phyloP scores from a whole-genome alignment of 2,113 vertebrate species.

The Gopherus flavomarginatus region DNA sequence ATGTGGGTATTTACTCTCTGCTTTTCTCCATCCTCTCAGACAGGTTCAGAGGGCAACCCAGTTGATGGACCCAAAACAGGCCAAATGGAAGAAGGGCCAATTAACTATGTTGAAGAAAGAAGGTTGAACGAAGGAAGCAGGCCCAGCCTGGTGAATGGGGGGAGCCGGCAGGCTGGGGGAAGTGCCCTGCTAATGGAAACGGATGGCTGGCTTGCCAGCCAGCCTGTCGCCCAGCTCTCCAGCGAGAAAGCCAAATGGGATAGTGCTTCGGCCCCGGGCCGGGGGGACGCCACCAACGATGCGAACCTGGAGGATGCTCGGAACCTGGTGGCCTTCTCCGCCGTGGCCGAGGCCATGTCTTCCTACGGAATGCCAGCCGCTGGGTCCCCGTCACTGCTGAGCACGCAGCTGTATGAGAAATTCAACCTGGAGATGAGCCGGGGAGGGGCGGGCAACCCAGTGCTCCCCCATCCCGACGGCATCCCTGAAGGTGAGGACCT shows the following conservation, averaged over 20 bases:
- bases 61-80: constrained; percentile 98
- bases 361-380: constrained; percentile 75
- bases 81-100: constrained; percentile 99
- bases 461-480: constrained; percentile 63
- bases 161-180: constrained; percentile 79
- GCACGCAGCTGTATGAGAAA: constrained; percentile 88
- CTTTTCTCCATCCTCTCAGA: constrained; percentile 76
- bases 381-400: constrained; percentile 71
- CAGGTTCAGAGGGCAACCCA: constrained; percentile 85
- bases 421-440: constrained; percentile 91
- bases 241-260: constrained; percentile 78
- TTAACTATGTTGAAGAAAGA: constrained; percentile 93
- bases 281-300: constrained; percentile 67
- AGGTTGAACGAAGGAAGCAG: constrained; percentile 80
- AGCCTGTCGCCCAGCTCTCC: constrained; percentile 68
- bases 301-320: constrained; percentile 90
- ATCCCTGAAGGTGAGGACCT: constrained; percentile 84
- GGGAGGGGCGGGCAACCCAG: constrained; percentile 57
- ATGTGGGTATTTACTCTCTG: neutral
- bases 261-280: constrained; percentile 55
- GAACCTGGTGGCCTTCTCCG: constrained; percentile 93
- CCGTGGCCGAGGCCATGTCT: constrained; percentile 88
- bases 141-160: constrained; percentile 87
- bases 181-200: constrained; percentile 77
- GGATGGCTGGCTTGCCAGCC: constrained; percentile 67